Evolutionary conservation across 2,888 invertebrate genomes (phyloP).

Genomic region (Zygaena filipendulae): DNA sequence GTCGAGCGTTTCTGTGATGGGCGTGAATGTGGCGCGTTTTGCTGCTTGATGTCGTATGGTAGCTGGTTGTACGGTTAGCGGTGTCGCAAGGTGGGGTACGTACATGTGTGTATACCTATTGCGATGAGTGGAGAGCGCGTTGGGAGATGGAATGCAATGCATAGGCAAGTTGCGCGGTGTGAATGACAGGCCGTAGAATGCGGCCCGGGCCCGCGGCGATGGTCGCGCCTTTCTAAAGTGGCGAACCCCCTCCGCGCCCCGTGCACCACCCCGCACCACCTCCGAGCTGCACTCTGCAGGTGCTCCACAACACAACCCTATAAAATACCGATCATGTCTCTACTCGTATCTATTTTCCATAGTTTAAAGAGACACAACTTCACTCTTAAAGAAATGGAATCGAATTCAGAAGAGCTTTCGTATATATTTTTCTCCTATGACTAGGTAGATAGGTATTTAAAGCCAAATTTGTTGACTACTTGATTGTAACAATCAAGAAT

Average conservation of each 20-base stretch:
- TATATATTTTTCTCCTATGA: too few species aligned
- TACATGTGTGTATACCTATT: constrained; percentile 32
- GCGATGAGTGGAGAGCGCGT: constrained; percentile 45
- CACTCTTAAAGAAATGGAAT: too few species aligned
- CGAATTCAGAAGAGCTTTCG: too few species aligned
- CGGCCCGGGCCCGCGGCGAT: constrained; percentile 66
- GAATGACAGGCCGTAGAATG: constrained; percentile 70
- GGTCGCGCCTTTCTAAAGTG: constrained; percentile 70
- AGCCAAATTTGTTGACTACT: too few species aligned
- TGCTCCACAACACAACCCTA: constrained; percentile 62
- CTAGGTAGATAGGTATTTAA: too few species aligned
- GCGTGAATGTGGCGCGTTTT: constrained; percentile 38
- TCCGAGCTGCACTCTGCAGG: constrained; percentile 44
- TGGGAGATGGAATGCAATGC: constrained; percentile 65
- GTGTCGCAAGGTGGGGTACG: constrained; percentile 52
- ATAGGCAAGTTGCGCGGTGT: constrained; percentile 68
- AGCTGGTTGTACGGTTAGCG: constrained; percentile 34
- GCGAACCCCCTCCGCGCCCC: constrained; percentile 45
- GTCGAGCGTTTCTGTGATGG: constrained; percentile 45
- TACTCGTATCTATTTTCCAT: constrained; percentile 60
- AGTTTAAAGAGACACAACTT: too few species aligned
- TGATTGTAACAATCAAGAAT: too few species aligned
- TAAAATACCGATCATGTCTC: constrained; percentile 66
- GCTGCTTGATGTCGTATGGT: too few species aligned
- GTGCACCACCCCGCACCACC: constrained; percentile 40